A percentile compares a stretch with the other conserved stretches of the same genome.
Evolutionary conservation across 2,113 vertebrate species (phyloP).

Genomic region (Eudyptes chrysolophus): DNA sequence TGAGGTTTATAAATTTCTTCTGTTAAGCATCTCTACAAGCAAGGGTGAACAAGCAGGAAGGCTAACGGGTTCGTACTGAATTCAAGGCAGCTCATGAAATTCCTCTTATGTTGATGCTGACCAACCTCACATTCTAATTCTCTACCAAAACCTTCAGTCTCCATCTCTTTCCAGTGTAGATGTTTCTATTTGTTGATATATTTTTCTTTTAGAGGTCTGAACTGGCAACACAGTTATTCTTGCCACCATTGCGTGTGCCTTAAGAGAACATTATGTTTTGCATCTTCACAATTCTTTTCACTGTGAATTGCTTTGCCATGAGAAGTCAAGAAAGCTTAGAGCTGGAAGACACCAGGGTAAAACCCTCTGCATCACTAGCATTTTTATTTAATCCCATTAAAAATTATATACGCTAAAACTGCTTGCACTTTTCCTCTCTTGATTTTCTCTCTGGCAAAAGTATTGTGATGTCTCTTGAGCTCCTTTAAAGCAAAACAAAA

Average conservation of each 20-base stretch:
- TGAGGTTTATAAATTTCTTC: neutral
- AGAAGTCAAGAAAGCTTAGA: neutral
- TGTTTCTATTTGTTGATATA: neutral
- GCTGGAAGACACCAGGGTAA: neutral
- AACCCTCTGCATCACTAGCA: neutral
- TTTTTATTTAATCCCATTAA: neutral
- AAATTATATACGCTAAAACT: neutral
- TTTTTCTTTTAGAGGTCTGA: neutral
- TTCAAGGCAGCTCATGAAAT: neutral
- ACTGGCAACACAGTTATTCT: neutral
- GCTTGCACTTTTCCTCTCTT: neutral
- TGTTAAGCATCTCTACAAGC: neutral
- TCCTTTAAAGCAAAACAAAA: slow-evolving; percentile 43
- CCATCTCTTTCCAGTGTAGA: neutral
- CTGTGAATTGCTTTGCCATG: neutral
- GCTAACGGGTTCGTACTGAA: neutral
- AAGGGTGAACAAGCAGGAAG: neutral
- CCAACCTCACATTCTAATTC: neutral
- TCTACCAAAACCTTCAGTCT: neutral
- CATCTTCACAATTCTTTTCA: neutral
- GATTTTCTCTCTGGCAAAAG: neutral
- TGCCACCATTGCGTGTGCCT: neutral
- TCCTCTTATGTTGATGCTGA: neutral
- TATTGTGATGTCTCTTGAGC: slow-evolving; percentile 4
- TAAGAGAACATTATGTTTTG: neutral